Evolutionary conservation across 2,797 vertebrate genomes (phyloP), one percentile per base, ranked within the genome.

Genomic region (Mycteria americana): DNA sequence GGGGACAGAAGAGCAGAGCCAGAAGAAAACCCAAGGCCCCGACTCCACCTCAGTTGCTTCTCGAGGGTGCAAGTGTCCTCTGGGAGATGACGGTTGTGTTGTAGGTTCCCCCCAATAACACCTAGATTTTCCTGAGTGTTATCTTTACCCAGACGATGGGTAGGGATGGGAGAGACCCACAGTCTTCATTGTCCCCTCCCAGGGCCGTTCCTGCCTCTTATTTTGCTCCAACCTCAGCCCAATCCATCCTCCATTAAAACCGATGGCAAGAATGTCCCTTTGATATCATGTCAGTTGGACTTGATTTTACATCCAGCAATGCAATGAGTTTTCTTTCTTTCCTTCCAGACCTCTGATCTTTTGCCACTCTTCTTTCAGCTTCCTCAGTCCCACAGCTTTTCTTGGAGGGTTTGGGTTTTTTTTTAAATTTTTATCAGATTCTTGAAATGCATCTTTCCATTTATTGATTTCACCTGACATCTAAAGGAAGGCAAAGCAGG

Each of bases 381-480:
- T 68, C 35, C 80, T 77, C 67, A 12, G 45, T 35, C 65, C 73
- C 77, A 51, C 74, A 69, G 82, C 59, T 85, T 86, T 80, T 33
- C 74, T 50, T 54, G 70, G 65, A 80, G 35, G 2, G 5, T 13
- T 24, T 12, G n/a, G 9, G 10, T 14, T 57, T 21, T 46, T 43
- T 68, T 59, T 30, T 2, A 2, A n/a, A 2, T 33, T 89, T 31
- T 16, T 60, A 53, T 68, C 63, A 16, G 22, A 35, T 90, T 60
- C 89, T 84, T 93, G 67, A 80, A 90, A 46, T n/a, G 69, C 63
- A 45, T 79, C 65, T 79, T 83, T 37, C 76, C 6, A 0, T 37
- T 33, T 72, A 87, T 67, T 39, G 92, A 92, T 86, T 81, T 70
- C 79, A 81, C 57, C 62, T n/a, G 79, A 81, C 77, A 86, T 65